These are phyloP conservation scores for Ascidia mentula DNA, from an alignment of 23 tunicate genomes.

Conservation along the genomic window DNA sequence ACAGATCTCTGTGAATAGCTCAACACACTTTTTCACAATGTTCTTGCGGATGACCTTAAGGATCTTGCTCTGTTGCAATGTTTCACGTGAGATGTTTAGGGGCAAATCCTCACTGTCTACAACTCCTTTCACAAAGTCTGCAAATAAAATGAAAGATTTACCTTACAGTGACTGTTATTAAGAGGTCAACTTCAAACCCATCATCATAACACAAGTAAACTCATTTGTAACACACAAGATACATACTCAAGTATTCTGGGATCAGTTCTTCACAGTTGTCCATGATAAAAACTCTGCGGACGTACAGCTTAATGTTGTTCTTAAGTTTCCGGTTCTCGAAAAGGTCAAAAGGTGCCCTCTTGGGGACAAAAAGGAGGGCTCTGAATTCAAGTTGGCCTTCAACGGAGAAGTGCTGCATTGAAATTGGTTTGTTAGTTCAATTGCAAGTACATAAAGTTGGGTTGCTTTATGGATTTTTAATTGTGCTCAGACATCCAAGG, in stretches of 20 bases:
- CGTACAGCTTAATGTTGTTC: conserved; percentile 96
- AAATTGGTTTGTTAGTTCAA: not conserved
- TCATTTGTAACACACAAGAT: not conserved
- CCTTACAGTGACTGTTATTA: too few relatives aligned
- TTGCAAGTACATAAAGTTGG: not conserved
- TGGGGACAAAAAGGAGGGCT: conserved; percentile 87
- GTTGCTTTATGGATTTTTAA: not conserved
- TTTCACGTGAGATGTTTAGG: conserved; percentile 93
- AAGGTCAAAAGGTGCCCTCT: conserved; percentile 95
- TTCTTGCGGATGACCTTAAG: conserved; percentile 96
- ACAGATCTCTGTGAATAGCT: conserved; percentile 62
- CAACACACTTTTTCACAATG: conserved; percentile 91
- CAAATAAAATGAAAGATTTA: not conserved
- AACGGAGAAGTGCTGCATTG: conserved; percentile 92
- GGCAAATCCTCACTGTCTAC: conserved; percentile 98
- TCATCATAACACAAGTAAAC: not conserved
- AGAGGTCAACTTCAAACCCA: too few relatives aligned
- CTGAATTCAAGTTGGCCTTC: conserved; percentile 97
- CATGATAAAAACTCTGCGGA: conserved; percentile 95
- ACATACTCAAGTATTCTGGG: conserved; percentile 95
- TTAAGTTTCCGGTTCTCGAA: conserved; percentile 92
- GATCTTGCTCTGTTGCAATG: conserved; percentile 93
- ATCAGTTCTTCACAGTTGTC: conserved; percentile 97
- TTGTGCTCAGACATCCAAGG: conserved; percentile 79
- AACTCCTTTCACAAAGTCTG: conserved; percentile 96